These are phyloP conservation scores for Tenthredo amoena DNA, from an alignment of 2,888 invertebrate species.

Conservation along the genomic window DNA sequence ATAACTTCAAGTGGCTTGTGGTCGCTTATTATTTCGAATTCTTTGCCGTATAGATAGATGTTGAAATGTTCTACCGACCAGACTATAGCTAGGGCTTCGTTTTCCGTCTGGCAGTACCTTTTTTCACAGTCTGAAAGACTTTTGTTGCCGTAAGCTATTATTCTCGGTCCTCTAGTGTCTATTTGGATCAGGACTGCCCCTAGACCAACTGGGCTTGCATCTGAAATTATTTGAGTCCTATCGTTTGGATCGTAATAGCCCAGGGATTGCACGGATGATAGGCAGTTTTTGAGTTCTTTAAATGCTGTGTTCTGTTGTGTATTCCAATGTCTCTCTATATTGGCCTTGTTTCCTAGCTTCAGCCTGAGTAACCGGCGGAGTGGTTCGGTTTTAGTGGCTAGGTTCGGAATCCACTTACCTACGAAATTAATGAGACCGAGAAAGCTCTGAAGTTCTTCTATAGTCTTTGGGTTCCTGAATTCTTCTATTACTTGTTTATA, in stretches of 20 bases:
- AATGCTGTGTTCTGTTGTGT: slow-evolving; percentile 58
- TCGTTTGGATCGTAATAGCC: slow-evolving; percentile 66
- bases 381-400: slow-evolving; percentile 60
- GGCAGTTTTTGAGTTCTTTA: slow-evolving; percentile 65
- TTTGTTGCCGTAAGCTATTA: slow-evolving; percentile 74
- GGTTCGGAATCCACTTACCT: slow-evolving; percentile 63
- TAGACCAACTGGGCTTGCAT: slow-evolving; percentile 70
- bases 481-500: not conserved
- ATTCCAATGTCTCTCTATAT: slow-evolving; percentile 62
- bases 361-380: slow-evolving; percentile 19
- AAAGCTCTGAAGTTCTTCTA: slow-evolving; percentile 64
- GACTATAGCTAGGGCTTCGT: slow-evolving; percentile 63
- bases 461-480: slow-evolving; percentile 58
- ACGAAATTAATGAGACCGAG: slow-evolving; percentile 68
- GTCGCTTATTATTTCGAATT: slow-evolving; percentile 70
- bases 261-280: slow-evolving; percentile 64
- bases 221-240: slow-evolving; percentile 68
- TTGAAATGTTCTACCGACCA: slow-evolving; percentile 57
- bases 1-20: too few species aligned
- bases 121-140: slow-evolving; percentile 70
- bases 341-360: slow-evolving; percentile 54
- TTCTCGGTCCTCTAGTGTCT: slow-evolving; percentile 59
- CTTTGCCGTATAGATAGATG: slow-evolving; percentile 71
- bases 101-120: slow-evolving; percentile 64
- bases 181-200: slow-evolving; percentile 69